Conservation (phyloP, 2,888 invertebrate genomes). For the Athalia rosae region DNA sequence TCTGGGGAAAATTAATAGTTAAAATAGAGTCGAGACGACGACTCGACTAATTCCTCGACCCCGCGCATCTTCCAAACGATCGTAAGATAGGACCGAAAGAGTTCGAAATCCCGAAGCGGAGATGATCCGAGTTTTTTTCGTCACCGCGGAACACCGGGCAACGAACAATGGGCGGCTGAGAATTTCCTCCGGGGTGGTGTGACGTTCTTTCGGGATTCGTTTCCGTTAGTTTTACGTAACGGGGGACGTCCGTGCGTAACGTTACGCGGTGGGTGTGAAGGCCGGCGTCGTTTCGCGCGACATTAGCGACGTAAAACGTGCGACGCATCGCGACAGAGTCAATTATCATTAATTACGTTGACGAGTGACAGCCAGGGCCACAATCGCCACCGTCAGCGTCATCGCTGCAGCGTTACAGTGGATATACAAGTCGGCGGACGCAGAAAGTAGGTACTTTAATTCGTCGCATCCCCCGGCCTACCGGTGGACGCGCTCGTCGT, state of each 20-base stretch:
- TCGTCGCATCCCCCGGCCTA: constrained; percentile 29
- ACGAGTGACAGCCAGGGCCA: constrained; percentile 68
- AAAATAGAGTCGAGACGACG: background rate
- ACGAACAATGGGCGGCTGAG: no score
- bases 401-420: background rate
- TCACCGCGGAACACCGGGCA: no score
- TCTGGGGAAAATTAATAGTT: constrained; percentile 37
- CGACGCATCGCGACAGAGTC: constrained; percentile 72
- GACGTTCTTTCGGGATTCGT: no score
- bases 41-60: background rate
- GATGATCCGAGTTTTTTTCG: no score
- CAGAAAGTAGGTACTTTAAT: constrained; percentile 43
- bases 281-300: background rate
- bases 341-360: constrained; percentile 73
- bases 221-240: background rate
- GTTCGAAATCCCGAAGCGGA: no score
- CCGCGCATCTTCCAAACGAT: no score
- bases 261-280: background rate
- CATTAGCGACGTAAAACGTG: constrained; percentile 54
- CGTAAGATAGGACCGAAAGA: no score
- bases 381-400: constrained; percentile 22
- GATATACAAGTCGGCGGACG: constrained; percentile 15
- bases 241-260: background rate
- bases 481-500: background rate
- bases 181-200: no score